A percentile compares a stretch with the other conserved stretches of the same genome.
Evolutionary conservation across 1,140 invertebrate species (phyloP).

Genomic region (Rhynchophorus ferrugineus): DNA sequence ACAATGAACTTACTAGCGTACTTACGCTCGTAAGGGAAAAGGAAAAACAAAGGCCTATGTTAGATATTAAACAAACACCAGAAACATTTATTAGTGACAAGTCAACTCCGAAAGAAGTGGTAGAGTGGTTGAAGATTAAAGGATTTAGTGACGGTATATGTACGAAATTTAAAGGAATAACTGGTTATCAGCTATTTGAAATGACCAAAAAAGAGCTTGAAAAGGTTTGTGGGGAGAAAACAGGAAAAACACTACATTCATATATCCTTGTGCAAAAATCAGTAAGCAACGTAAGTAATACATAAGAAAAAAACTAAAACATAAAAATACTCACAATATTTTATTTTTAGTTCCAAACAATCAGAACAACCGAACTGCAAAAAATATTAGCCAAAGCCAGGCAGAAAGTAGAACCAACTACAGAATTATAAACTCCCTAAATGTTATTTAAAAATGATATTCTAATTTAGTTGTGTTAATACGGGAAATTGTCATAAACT

Average conservation of each 20-base stretch:
- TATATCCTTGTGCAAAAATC: constrained; percentile 70
- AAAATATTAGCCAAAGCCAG: constrained; percentile 30
- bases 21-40: constrained; percentile 52
- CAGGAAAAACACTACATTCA: constrained; percentile 64
- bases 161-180: constrained; percentile 55
- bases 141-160: constrained; percentile 60
- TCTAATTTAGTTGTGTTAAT: not conserved
- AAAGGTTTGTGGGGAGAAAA: constrained; percentile 56
- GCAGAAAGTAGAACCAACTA: constrained; percentile 24
- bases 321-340: not conserved
- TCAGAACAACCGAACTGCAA: constrained; percentile 29
- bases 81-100: constrained; percentile 62
- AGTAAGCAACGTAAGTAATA: constrained; percentile 60
- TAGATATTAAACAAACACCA: constrained; percentile 61
- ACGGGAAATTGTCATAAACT: not conserved
- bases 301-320: not conserved
- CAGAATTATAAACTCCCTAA: constrained; percentile 1
- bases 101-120: constrained; percentile 58
- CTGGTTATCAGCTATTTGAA: constrained; percentile 63
- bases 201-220: constrained; percentile 58
- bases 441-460: not conserved
- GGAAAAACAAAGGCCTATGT: constrained; percentile 37
- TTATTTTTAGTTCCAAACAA: constrained; percentile 32
- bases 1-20: constrained; percentile 62
- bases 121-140: constrained; percentile 67